Percentiles rank a stretch among this genome's conserved stretches.
Conservation (phyloP, 2,113 vertebrate species). For the Danionella cerebrum region DNA sequence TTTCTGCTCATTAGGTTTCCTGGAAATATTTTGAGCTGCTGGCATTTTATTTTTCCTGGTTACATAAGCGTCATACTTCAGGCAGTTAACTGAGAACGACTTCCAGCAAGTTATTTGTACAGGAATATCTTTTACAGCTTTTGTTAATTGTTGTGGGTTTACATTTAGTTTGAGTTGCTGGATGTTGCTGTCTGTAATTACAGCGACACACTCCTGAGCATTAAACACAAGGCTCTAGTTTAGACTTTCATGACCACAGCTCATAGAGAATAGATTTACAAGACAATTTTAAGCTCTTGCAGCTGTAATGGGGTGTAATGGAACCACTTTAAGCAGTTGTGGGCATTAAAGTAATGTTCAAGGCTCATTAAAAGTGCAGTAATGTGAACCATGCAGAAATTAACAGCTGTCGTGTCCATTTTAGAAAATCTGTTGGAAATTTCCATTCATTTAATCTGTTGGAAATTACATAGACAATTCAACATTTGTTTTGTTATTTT, state of each 20-base stretch:
- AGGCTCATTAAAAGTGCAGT: neutral
- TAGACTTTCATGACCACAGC: neutral
- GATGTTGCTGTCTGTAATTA: too few relatives aligned
- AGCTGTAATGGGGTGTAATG: neutral
- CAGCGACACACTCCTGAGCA: neutral
- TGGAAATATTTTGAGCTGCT: neutral
- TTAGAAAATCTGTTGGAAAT: too few relatives aligned
- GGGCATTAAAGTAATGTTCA: neutral
- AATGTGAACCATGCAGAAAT: neutral
- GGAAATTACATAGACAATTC: too few relatives aligned
- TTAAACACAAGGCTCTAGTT: neutral
- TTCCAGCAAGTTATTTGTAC: too few relatives aligned
- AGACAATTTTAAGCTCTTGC: neutral
- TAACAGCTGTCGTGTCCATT: neutral
- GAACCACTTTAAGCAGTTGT: neutral
- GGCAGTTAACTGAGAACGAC: too few relatives aligned
- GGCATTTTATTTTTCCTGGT: neutral
- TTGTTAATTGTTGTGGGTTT: too few relatives aligned
- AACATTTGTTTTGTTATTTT: too few relatives aligned
- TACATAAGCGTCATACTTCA: slow-evolving; percentile 6
- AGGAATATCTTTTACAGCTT: too few relatives aligned
- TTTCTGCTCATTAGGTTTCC: neutral
- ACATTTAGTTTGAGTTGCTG: too few relatives aligned
- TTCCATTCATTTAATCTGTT: too few relatives aligned
- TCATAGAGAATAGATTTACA: neutral